Conservation (phyloP, 2,113 vertebrate species). For the Ceuthmochares aereus region DNA sequence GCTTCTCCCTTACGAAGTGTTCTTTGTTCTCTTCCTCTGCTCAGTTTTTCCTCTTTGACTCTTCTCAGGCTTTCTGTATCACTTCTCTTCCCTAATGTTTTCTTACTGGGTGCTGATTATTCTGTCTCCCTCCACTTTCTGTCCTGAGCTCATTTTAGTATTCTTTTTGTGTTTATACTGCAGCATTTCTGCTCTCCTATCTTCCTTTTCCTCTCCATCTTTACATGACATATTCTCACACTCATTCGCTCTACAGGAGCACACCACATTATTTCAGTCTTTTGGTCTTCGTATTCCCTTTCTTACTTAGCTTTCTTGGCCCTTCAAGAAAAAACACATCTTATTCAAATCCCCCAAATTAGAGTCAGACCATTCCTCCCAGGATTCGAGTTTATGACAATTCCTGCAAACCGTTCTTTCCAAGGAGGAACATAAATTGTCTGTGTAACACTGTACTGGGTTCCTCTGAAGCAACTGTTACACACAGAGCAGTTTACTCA, state of each 20-base stretch:
- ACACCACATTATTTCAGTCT: neutral
- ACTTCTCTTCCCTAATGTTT: neutral
- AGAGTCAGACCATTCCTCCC: neutral
- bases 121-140: neutral
- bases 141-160: neutral
- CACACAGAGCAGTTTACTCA: neutral
- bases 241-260: neutral
- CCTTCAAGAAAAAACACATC: neutral
- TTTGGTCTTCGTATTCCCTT: neutral
- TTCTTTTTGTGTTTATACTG: neutral
- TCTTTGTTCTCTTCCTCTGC: neutral
- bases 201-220: neutral
- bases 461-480: neutral
- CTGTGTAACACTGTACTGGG: neutral
- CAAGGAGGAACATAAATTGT: neutral
- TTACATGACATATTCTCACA: neutral
- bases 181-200: neutral
- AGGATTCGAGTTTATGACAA: neutral
- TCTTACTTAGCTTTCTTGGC: neutral
- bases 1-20: neutral
- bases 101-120: neutral
- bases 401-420: neutral
- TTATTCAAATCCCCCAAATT: neutral
- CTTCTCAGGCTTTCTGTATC: neutral
- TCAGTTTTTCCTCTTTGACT: neutral